phyloP scores from a whole-genome alignment of 2,888 invertebrate species.

The Drosophila meridionalis region DNA sequence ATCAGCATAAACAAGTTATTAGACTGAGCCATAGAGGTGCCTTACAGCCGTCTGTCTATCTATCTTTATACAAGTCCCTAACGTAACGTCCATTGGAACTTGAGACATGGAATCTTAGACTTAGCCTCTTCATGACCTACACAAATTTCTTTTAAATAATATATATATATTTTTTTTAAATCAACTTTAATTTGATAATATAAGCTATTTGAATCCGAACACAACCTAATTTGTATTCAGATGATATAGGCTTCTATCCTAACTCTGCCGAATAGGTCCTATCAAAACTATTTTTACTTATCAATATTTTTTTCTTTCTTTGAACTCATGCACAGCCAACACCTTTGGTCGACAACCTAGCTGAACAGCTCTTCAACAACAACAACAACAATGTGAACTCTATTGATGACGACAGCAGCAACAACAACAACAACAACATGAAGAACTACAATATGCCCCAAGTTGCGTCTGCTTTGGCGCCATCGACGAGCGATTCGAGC shows the following conservation, averaged over 20 bases:
- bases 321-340: constrained; percentile 10
- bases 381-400: constrained; percentile 33
- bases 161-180: too few relatives aligned
- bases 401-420: constrained; percentile 16
- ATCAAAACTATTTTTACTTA: not conserved
- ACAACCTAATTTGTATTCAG: too few relatives aligned
- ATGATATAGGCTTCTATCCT: too few relatives aligned
- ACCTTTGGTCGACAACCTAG: constrained; percentile 44
- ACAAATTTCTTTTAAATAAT: too few relatives aligned
- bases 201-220: too few relatives aligned
- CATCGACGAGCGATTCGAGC: constrained; percentile 12
- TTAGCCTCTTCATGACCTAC: too few relatives aligned
- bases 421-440: constrained; percentile 13
- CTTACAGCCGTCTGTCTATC: too few relatives aligned
- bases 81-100: not conserved
- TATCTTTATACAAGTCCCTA: too few relatives aligned
- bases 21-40: too few relatives aligned
- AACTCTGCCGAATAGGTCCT: too few relatives aligned
- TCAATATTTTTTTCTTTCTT: not conserved
- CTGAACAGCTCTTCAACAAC: constrained; percentile 48
- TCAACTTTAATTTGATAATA: too few relatives aligned
- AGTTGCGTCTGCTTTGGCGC: constrained; percentile 19
- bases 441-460: constrained; percentile 39
- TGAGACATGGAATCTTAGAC: not conserved
- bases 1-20: not conserved